phyloP scores from a whole-genome alignment of 2,113 vertebrate species.

The Eidolon helvum region DNA sequence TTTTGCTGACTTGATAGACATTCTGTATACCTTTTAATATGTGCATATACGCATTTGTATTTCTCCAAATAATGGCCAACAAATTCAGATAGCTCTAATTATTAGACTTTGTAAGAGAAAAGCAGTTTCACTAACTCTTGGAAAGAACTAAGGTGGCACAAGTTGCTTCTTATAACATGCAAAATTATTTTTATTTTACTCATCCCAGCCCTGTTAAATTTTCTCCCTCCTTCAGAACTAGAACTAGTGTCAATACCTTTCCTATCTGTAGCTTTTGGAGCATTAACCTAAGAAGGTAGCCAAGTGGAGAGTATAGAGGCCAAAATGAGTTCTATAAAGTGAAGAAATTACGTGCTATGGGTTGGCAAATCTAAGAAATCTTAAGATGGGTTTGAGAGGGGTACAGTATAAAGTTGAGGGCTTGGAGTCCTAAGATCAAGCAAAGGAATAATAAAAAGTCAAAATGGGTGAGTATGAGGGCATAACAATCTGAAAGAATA shows the following conservation, averaged over 20 bases:
- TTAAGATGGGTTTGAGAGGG: neutral
- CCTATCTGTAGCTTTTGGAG: neutral
- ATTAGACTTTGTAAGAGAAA: neutral
- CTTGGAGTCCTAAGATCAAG: neutral
- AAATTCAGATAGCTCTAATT: neutral
- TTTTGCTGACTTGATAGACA: neutral
- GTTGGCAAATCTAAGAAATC: neutral
- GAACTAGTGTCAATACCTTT: neutral
- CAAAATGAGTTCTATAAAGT: neutral
- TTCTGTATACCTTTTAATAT: neutral
- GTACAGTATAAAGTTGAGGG: neutral
- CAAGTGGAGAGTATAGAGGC: neutral
- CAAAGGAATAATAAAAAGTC: neutral
- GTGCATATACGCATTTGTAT: neutral
- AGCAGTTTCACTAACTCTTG: neutral
- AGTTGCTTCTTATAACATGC: neutral
- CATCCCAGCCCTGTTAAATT: neutral
- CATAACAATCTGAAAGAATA: neutral
- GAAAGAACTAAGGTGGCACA: neutral
- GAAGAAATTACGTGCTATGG: neutral
- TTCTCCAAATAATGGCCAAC: neutral
- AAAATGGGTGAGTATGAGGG: neutral
- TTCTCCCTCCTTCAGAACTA: neutral
- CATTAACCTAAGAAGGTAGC: neutral
- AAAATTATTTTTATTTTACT: neutral